These are phyloP conservation scores for Nycticebus coucang DNA, from an alignment of 2,113 vertebrate genomes.

Conservation along the genomic window DNA sequence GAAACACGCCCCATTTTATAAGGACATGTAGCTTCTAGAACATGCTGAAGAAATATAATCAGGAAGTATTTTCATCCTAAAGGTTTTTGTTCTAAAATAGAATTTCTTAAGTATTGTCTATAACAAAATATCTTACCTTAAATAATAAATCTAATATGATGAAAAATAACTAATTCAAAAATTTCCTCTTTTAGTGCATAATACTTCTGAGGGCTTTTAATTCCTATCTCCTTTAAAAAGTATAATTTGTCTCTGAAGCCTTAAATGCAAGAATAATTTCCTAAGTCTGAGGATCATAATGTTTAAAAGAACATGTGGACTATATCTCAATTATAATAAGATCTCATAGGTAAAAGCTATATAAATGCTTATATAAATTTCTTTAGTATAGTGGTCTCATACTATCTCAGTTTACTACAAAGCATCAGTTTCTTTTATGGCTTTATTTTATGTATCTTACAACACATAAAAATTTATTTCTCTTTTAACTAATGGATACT, in stretches of 20 bases:
- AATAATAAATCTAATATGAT: neutral
- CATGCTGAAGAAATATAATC: neutral
- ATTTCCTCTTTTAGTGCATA: neutral
- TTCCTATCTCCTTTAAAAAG: neutral
- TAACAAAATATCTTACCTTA: neutral
- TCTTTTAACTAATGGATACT: neutral
- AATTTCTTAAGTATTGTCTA: neutral
- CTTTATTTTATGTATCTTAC: neutral
- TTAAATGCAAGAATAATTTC: neutral
- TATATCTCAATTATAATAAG: neutral
- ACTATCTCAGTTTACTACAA: neutral
- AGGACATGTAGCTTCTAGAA: neutral
- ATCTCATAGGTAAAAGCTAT: neutral
- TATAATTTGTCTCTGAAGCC: neutral
- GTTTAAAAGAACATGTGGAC: neutral
- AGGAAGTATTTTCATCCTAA: constrained; percentile 17
- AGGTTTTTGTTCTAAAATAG: neutral
- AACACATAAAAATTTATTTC: neutral
- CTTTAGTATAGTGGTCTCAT: neutral
- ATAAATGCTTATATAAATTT: neutral
- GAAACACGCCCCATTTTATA: neutral
- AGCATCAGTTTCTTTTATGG: neutral
- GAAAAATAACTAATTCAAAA: neutral
- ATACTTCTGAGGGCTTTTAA: neutral
- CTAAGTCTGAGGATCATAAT: neutral